A percentile compares a stretch with the other conserved stretches of the same genome.
Conservation (phyloP, 1,140 invertebrate species). For the Colletes gigas region DNA sequence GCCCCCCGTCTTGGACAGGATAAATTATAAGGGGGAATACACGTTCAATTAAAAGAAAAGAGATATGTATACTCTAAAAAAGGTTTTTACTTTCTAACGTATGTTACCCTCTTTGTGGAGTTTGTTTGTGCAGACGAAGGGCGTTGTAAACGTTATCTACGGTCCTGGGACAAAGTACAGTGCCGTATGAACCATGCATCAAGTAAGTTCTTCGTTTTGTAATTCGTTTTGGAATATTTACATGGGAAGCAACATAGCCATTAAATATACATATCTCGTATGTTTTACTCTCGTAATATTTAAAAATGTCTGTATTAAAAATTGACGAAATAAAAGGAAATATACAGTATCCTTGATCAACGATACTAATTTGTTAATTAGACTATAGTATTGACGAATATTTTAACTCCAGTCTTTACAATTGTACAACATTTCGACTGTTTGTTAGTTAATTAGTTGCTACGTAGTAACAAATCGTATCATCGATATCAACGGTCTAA, state of each 20-base stretch:
- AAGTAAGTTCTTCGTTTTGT: neutral
- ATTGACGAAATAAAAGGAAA: no score
- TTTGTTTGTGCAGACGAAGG: conserved; percentile 5
- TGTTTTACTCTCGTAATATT: no score
- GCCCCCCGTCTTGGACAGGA: neutral
- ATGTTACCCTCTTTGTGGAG: neutral
- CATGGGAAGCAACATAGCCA: neutral
- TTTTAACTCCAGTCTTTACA: no score
- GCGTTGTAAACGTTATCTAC: neutral
- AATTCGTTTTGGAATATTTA: neutral
- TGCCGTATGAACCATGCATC: neutral
- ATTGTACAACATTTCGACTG: no score
- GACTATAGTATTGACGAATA: no score
- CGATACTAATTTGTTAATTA: no score
- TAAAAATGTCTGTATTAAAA: neutral
- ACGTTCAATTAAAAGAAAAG: neutral
- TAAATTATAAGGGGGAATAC: neutral
- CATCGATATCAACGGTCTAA: no score
- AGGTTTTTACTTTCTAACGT: neutral
- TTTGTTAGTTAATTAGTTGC: no score
- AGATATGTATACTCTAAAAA: neutral
- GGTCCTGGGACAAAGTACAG: conserved; percentile 33
- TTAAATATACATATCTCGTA: no score
- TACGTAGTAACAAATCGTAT: no score
- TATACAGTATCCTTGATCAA: no score